Percentiles rank a stretch among this genome's conserved stretches.
Evolutionary conservation across 2,113 vertebrate species (phyloP).

Genomic region (Tragelaphus scriptus): DNA sequence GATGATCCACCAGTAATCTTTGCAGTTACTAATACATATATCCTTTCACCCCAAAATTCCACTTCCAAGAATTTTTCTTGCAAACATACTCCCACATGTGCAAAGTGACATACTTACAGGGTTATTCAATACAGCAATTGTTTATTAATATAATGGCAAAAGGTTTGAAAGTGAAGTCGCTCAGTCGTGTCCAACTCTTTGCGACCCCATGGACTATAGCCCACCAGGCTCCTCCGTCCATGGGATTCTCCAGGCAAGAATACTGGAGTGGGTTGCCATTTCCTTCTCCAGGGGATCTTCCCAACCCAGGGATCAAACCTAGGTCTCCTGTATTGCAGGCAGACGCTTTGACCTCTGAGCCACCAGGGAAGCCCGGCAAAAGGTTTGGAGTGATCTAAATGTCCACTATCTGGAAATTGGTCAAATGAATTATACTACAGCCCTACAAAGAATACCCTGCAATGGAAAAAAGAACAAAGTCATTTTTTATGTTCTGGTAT

Average conservation of each 20-base stretch:
- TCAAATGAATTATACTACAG: neutral
- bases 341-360: no score
- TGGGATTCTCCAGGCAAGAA: no score
- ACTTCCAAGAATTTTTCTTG: constrained; percentile 29
- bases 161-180: neutral
- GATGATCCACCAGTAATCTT: neutral
- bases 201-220: no score
- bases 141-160: neutral
- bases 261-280: no score
- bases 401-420: neutral
- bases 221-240: no score
- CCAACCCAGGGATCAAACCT: no score
- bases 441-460: neutral
- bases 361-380: neutral
- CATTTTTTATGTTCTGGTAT: neutral
- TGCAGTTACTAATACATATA: neutral
- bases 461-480: neutral
- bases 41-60: neutral
- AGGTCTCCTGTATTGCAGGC: no score
- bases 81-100: neutral
- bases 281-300: no score
- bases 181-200: no score
- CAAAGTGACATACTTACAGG: neutral
- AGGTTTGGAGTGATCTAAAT: constrained; percentile 24
- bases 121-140: neutral